Conservation (phyloP, 2,888 invertebrate genomes). For the Zaprionus obscuricornis region DNA sequence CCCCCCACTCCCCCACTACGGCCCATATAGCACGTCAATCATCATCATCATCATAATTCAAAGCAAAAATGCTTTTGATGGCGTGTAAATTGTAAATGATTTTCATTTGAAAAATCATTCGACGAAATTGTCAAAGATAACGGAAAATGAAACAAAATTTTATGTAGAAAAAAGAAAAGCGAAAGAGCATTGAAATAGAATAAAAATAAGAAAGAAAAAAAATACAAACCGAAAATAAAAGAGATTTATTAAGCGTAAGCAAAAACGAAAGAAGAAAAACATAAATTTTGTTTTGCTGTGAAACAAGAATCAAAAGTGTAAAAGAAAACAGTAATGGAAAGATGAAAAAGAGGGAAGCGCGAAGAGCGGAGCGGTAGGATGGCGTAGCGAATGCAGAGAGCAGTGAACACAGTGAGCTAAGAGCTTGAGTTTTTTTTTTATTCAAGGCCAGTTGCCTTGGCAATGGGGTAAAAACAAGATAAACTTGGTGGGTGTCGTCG, state of each 20-base stretch:
- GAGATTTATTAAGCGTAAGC: slow-evolving; percentile 52
- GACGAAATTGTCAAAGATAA: slow-evolving; percentile 19
- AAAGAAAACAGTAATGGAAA: slow-evolving; percentile 5
- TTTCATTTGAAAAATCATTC: slow-evolving; percentile 35
- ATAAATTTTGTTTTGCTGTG: slow-evolving; percentile 51
- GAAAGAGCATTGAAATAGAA: background rate
- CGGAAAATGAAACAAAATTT: slow-evolving; percentile 23
- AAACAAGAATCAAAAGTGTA: no score
- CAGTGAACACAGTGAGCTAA: background rate
- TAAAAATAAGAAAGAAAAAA: slow-evolving; percentile 18
- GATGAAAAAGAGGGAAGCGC: background rate
- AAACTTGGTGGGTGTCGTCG: slow-evolving; percentile 30
- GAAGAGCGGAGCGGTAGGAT: background rate
- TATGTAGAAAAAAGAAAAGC: slow-evolving; percentile 15
- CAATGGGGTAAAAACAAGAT: slow-evolving; percentile 46
- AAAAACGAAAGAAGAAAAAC: slow-evolving; percentile 47
- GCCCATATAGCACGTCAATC: slow-evolving; percentile 30
- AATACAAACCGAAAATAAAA: slow-evolving; percentile 18
- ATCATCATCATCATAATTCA: slow-evolving; percentile 45
- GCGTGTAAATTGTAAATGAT: slow-evolving; percentile 54
- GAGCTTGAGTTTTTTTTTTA: background rate
- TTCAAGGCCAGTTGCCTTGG: slow-evolving; percentile 49
- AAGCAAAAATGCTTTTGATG: slow-evolving; percentile 27
- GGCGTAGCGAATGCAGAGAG: background rate
- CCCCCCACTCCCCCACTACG: no score